These are phyloP conservation scores for Micrastur ruficollis DNA, from an alignment of 2,797 vertebrate genomes.

Conservation along the genomic window DNA sequence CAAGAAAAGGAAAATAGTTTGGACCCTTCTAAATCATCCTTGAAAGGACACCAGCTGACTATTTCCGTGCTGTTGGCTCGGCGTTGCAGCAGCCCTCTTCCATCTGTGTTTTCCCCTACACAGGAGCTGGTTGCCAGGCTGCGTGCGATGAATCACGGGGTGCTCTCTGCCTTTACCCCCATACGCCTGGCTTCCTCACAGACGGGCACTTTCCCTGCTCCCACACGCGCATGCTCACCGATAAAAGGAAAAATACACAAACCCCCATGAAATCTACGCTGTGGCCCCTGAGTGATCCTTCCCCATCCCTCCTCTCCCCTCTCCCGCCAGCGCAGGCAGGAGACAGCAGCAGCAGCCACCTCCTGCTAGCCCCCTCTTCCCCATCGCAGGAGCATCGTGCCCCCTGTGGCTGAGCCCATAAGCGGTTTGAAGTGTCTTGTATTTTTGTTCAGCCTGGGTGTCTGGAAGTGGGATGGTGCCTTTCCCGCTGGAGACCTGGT, in stretches of 20 bases:
- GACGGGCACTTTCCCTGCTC: neutral
- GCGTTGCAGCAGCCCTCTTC: neutral
- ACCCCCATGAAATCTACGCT: neutral
- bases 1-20: neutral
- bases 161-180: neutral
- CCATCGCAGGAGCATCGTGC: rapidly evolving
- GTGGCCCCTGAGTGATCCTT: neutral
- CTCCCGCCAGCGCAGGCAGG: neutral
- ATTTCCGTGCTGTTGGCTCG: rapidly evolving
- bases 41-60: neutral
- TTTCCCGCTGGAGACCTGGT: rapidly evolving
- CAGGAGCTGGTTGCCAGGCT: conserved; percentile 28
- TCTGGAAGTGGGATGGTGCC: neutral
- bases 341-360: neutral
- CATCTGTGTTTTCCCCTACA: neutral
- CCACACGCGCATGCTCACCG: rapidly evolving
- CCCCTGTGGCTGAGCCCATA: rapidly evolving
- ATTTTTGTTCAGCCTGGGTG: rapidly evolving
- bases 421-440: rapidly evolving
- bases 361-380: neutral
- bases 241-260: neutral
- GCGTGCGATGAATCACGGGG: neutral
- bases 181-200: rapidly evolving
- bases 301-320: neutral
- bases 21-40: neutral